Conservation (phyloP, 2,113 vertebrate genomes). For the Plectropomus leopardus region DNA sequence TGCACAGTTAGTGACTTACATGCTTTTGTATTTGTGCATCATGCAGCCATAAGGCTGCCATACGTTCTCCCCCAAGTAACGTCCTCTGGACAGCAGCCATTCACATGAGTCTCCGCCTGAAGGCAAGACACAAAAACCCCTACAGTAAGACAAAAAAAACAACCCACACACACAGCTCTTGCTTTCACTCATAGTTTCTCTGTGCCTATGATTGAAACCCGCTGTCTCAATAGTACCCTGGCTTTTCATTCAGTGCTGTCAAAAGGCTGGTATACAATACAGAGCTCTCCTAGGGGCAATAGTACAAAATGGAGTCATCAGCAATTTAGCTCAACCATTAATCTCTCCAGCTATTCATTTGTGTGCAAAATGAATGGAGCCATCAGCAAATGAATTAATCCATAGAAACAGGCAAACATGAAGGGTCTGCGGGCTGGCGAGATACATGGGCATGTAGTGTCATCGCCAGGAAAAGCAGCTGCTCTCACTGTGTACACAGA, state of each 20-base stretch:
- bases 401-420: conserved; percentile 31
- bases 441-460: conserved; percentile 33
- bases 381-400: conserved; percentile 55
- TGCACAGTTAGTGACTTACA: conserved; percentile 83
- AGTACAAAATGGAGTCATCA: conserved; percentile 57
- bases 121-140: conserved; percentile 53
- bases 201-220: conserved; percentile 36
- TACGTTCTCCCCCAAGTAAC: conserved; percentile 94
- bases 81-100: conserved; percentile 95
- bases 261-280: conserved; percentile 51
- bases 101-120: conserved; percentile 95
- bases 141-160: conserved; percentile 34
- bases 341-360: conserved; percentile 57
- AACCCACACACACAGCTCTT: conserved; percentile 2
- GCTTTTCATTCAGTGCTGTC: conserved; percentile 52
- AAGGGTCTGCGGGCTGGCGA: conserved; percentile 31
- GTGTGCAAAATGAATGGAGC: conserved; percentile 59
- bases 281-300: conserved; percentile 31
- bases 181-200: conserved; percentile 23
- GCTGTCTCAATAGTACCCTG: conserved; percentile 29
- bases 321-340: conserved; percentile 49
- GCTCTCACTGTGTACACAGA: conserved; percentile 33
- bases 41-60: conserved; percentile 99
- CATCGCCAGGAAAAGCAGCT: conserved; percentile 53
- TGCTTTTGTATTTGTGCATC: conserved; percentile 98